These are phyloP conservation scores for Drosophila parvula DNA, from an alignment of 1,140 invertebrate genomes.

Conservation along the genomic window DNA sequence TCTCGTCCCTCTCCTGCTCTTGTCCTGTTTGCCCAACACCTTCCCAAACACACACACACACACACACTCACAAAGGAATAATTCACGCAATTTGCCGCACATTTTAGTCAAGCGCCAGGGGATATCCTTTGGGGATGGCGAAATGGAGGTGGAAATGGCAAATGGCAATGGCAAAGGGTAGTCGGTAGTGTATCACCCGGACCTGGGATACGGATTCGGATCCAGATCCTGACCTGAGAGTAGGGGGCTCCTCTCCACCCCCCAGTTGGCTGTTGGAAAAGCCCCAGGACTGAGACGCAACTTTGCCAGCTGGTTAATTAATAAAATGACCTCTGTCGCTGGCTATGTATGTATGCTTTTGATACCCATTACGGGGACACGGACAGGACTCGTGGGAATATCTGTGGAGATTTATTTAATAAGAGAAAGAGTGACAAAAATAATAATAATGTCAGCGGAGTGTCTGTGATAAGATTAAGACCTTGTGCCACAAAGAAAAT, in stretches of 20 bases:
- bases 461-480: background rate
- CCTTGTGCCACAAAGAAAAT: too few species aligned
- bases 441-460: background rate
- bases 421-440: background rate
- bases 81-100: conserved; percentile 79
- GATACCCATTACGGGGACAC: conserved; percentile 15
- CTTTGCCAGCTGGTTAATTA: conserved; percentile 71
- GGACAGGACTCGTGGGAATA: conserved; percentile 2
- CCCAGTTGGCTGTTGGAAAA: background rate
- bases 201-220: background rate
- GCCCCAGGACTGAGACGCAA: conserved; percentile 4
- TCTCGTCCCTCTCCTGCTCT: conserved; percentile 11
- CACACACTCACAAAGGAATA: conserved; percentile 46
- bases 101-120: conserved; percentile 55
- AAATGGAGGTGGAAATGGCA: background rate
- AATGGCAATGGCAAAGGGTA: conserved; percentile 9
- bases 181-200: conserved; percentile 8
- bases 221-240: too few species aligned
- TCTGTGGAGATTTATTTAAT: background rate
- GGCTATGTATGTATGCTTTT: conserved; percentile 27
- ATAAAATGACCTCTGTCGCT: conserved; percentile 75
- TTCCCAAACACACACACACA: conserved; percentile 23
- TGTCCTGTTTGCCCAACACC: conserved; percentile 57
- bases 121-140: conserved; percentile 5
- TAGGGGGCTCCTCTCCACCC: too few species aligned